Percentiles rank a stretch among this genome's conserved stretches.
These are phyloP conservation scores for Florisuga fusca DNA, from an alignment of 2,797 vertebrate genomes.

Conservation along the genomic window DNA sequence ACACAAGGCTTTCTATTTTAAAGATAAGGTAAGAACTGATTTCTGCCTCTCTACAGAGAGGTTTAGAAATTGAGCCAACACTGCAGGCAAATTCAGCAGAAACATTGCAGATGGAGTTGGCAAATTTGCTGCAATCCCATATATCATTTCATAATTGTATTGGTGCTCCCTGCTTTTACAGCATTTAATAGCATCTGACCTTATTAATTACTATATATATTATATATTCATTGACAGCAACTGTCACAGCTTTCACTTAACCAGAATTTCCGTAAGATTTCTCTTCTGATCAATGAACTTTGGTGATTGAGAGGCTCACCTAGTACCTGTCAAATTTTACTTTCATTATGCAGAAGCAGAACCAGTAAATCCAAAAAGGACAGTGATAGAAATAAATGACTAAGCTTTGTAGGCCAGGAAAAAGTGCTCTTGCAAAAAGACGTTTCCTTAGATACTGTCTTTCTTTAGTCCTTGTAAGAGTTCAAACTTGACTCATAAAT, in stretches of 20 bases:
- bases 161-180: slow-evolving; percentile 13
- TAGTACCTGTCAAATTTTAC: background rate
- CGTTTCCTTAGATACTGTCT: background rate
- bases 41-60: background rate
- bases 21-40: background rate
- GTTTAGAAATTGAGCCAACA: slow-evolving; percentile 17
- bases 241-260: background rate
- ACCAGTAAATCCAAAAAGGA: background rate
- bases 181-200: slow-evolving; percentile 34
- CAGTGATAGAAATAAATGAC: background rate
- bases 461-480: background rate
- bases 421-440: background rate
- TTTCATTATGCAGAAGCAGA: slow-evolving; percentile 8
- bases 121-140: slow-evolving; percentile 30
- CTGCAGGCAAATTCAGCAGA: slow-evolving; percentile 12
- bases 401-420: background rate
- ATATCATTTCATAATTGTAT: slow-evolving; percentile 19
- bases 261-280: background rate
- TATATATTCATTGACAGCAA: background rate
- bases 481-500: background rate
- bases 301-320: background rate
- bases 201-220: slow-evolving; percentile 54
- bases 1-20: background rate
- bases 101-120: slow-evolving; percentile 11
- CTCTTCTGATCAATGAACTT: background rate